Percentiles rank a stretch among this genome's conserved stretches.
These are phyloP conservation scores for Cylloceria caligata DNA, from an alignment of 2,888 invertebrate species.

Conservation along the genomic window DNA sequence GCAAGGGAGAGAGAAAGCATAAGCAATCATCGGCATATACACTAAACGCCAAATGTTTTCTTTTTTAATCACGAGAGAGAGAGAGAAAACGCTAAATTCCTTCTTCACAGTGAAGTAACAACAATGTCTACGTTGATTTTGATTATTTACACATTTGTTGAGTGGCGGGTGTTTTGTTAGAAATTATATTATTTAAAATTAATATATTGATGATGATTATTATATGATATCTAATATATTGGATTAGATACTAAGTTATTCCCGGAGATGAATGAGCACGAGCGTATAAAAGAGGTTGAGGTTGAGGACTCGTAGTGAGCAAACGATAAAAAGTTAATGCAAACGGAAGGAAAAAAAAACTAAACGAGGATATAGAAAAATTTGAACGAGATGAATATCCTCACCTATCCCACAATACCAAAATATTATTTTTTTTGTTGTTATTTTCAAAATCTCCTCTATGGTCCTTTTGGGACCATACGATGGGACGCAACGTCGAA, in stretches of 20 bases:
- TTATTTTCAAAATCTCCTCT: conserved; percentile 74
- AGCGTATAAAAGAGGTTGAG: conserved; percentile 55
- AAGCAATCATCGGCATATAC: conserved; percentile 44
- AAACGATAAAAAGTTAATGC: conserved; percentile 48
- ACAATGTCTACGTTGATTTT: conserved; percentile 75
- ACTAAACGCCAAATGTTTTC: conserved; percentile 61
- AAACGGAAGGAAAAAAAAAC: conserved; percentile 38
- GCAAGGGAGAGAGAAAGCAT: conserved; percentile 47
- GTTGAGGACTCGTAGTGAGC: conserved; percentile 46
- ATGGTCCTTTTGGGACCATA: conserved; percentile 60
- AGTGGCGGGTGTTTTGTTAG: conserved; percentile 80
- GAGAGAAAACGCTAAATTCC: conserved; percentile 36
- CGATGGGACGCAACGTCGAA: too few species aligned
- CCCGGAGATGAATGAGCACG: conserved; percentile 72
- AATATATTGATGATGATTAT: conserved; percentile 82
- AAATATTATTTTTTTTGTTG: conserved; percentile 71
- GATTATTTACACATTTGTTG: conserved; percentile 75
- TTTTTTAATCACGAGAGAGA: conserved; percentile 28
- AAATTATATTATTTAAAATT: conserved; percentile 84
- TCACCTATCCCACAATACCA: conserved; percentile 72
- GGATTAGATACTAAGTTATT: conserved; percentile 81
- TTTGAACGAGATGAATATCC: conserved; percentile 59
- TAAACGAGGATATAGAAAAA: conserved; percentile 32
- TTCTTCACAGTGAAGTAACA: conserved; percentile 19
- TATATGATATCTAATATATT: conserved; percentile 84